Conservation (phyloP, 2,113 vertebrate genomes). For the Hippocampus abdominalis region DNA sequence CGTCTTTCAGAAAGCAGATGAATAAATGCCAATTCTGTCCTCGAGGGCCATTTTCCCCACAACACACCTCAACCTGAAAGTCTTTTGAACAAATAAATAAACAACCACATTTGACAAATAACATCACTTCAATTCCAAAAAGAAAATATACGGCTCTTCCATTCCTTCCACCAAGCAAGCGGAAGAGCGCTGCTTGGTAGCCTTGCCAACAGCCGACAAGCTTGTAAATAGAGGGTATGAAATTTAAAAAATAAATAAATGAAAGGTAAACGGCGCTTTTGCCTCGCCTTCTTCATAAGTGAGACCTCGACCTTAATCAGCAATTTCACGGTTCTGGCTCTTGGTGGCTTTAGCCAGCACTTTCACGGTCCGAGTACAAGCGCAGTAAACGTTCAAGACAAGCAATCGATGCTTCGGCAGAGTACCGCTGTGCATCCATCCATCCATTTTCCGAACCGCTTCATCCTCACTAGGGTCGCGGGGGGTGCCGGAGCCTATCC, state of each 20-base stretch:
- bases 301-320: conserved; percentile 54
- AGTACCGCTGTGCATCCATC: conserved; percentile 29
- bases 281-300: conserved; percentile 47
- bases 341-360: conserved; percentile 29
- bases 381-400: conserved; percentile 12
- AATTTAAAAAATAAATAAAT: conserved; percentile 10
- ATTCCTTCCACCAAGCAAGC: background rate
- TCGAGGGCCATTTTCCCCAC: background rate
- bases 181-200: conserved; percentile 56
- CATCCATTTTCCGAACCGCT: too few relatives aligned
- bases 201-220: conserved; percentile 12
- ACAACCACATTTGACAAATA: background rate
- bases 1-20: background rate
- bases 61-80: background rate
- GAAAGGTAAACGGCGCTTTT: conserved; percentile 52
- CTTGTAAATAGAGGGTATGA: conserved; percentile 41
- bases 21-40: background rate
- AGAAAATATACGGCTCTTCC: background rate
- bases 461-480: too few relatives aligned
- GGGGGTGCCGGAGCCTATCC: too few relatives aligned
- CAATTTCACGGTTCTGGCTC: conserved; percentile 47
- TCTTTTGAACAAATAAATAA: background rate
- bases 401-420: conserved; percentile 51
- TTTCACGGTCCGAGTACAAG: conserved; percentile 48
- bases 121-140: background rate